A percentile compares a stretch with the other conserved stretches of the same genome.
phyloP scores from a whole-genome alignment of 2,113 vertebrate species.

The Oenanthe melanoleuca region DNA sequence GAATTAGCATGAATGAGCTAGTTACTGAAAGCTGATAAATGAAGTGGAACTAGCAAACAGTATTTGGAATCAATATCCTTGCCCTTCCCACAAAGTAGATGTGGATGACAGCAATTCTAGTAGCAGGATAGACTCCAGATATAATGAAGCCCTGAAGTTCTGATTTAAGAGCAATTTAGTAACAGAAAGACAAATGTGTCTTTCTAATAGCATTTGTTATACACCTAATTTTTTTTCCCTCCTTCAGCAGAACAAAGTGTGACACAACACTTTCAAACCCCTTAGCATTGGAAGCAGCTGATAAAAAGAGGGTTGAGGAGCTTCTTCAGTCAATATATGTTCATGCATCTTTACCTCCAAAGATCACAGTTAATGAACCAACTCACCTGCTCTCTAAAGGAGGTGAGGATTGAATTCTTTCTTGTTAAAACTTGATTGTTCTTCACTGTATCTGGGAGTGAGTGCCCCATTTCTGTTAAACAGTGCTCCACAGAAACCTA shows the following conservation, averaged over 20 bases:
- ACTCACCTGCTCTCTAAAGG: slow-evolving; percentile 75
- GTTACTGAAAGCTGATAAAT: not conserved
- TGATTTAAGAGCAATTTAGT: not conserved
- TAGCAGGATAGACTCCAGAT: not conserved
- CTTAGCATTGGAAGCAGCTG: slow-evolving; percentile 74
- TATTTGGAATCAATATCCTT: not conserved
- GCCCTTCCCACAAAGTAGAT: not conserved
- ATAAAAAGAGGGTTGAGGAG: slow-evolving; percentile 79
- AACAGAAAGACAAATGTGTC: not conserved
- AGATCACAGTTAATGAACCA: slow-evolving; percentile 17
- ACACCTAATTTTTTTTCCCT: not conserved
- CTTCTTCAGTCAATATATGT: slow-evolving; percentile 76
- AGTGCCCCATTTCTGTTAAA: not conserved
- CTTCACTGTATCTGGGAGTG: not conserved
- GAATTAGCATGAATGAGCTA: not conserved
- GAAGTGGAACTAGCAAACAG: not conserved
- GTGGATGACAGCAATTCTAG: not conserved
- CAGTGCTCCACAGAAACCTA: not conserved
- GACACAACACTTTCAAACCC: slow-evolving; percentile 81
- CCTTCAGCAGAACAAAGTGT: slow-evolving; percentile 61
- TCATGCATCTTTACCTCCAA: slow-evolving; percentile 57
- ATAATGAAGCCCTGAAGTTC: not conserved
- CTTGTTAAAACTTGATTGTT: not conserved
- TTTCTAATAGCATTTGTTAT: not conserved
- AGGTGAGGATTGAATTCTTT: slow-evolving; percentile 67